Evolutionary conservation across 2,888 invertebrate genomes (phyloP), one percentile per base, ranked within the genome.

Genomic region (Esperia sulphurella): DNA sequence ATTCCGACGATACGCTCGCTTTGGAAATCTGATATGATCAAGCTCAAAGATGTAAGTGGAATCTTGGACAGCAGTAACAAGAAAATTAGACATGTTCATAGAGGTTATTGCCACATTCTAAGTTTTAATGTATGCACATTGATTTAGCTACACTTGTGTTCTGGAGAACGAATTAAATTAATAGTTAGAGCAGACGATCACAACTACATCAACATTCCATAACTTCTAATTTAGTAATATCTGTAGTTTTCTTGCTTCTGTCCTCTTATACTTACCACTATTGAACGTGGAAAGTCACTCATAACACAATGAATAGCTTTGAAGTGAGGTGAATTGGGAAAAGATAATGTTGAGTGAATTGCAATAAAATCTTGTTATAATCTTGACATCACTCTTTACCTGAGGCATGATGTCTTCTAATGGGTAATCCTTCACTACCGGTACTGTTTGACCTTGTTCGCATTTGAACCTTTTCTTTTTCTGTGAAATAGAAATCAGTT

Each of bases 391-490:
- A 35, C 6, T 31, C 9, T 49, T 74, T 71, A 90, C 90, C 90
- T 90, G 90, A 78, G 84, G 89, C 86, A 84, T 90, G 89, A 85
- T 90, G 89, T 90, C 90, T 88, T 87, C 90, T 82, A 79, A 90
- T 88, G 53, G 90, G 85, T 77, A 90, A 80, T 79, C 90, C 90
- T 85, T 90, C 90, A 72, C 90, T 90, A 69, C 90, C 90, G 74
- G 90, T 90, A 75, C 90, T 90, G 61, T 90, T 90, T 51, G 90
- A 90, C 79, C 90, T 80, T 74, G 90, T 83, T 79, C 90, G 77
- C 84, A 90, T 90, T 78, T 88, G 90, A 79, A 90, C 88, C 82
- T 88, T 90, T 75, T 89, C 90, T 63, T 76, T 78, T 73, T 90
- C 90, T 90, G 76, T 14, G 80, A 84, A 39, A 14, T n/a, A 39